phyloP scores from a whole-genome alignment of 1,140 invertebrate species.

The Paralvinella palmiformis region DNA sequence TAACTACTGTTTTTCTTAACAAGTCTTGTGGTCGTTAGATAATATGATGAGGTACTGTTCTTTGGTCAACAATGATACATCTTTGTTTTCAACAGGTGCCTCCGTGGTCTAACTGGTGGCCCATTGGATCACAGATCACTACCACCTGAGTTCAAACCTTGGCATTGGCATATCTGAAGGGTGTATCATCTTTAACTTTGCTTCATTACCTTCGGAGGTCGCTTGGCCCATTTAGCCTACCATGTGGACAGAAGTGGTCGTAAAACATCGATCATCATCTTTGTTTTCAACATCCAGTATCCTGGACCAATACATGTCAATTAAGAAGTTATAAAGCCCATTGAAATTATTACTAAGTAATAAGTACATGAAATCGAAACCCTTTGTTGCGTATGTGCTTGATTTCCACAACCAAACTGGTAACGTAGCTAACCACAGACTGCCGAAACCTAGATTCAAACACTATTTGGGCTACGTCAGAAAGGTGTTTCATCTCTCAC shows the following conservation, averaged over 20 bases:
- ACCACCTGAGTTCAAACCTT: no score
- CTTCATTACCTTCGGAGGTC: no score
- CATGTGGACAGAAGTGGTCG: no score
- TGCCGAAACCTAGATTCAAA: not conserved
- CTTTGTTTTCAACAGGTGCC: not conserved
- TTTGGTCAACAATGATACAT: not conserved
- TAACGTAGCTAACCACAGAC: not conserved
- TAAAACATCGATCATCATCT: no score
- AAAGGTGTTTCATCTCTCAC: not conserved
- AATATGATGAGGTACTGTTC: not conserved
- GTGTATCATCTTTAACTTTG: no score
- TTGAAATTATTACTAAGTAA: not conserved
- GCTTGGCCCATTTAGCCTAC: no score
- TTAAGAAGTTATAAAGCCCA: not conserved
- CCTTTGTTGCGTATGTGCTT: not conserved
- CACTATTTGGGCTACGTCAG: not conserved
- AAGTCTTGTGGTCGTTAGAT: not conserved
- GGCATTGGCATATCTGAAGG: no score
- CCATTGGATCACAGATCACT: no score
- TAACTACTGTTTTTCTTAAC: not conserved
- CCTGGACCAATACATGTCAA: not conserved
- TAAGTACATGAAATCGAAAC: not conserved
- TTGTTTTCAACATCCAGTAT: not conserved
- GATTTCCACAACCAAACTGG: not conserved
- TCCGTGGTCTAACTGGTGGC: no score